These are phyloP conservation scores for Eueremaeus valkanovi DNA, from an alignment of 2,888 invertebrate species.

Conservation along the genomic window DNA sequence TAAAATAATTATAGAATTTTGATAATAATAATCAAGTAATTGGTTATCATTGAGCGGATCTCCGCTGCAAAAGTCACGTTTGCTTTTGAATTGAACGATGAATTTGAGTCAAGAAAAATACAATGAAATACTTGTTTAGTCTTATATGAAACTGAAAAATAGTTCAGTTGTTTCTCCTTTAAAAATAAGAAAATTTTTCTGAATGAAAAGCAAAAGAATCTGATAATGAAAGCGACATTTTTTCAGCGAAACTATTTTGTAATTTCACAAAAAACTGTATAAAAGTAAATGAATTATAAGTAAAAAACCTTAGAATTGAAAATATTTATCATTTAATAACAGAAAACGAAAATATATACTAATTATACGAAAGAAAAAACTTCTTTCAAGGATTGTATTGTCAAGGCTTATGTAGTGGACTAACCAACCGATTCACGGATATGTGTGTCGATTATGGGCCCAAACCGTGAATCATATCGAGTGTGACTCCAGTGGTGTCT, in stretches of 20 bases:
- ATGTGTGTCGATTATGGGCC: slow-evolving; percentile 19
- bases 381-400: background rate
- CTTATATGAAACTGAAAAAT: no score
- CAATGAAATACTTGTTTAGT: background rate
- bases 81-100: background rate
- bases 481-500: slow-evolving; percentile 4
- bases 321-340: background rate
- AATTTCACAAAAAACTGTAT: background rate
- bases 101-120: no score
- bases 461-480: slow-evolving; percentile 19
- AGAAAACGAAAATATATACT: no score
- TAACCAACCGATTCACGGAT: slow-evolving; percentile 20
- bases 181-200: no score
- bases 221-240: no score
- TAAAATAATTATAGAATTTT: no score
- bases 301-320: background rate
- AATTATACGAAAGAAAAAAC: no score
- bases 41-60: background rate
- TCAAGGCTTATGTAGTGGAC: background rate
- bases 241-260: no score
- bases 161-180: no score
- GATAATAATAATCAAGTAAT: no score
- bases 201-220: no score
- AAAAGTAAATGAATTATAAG: background rate
- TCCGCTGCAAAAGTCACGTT: slow-evolving; percentile 3